Conservation (phyloP, 2,888 invertebrate species). For the Tipula unca region DNA sequence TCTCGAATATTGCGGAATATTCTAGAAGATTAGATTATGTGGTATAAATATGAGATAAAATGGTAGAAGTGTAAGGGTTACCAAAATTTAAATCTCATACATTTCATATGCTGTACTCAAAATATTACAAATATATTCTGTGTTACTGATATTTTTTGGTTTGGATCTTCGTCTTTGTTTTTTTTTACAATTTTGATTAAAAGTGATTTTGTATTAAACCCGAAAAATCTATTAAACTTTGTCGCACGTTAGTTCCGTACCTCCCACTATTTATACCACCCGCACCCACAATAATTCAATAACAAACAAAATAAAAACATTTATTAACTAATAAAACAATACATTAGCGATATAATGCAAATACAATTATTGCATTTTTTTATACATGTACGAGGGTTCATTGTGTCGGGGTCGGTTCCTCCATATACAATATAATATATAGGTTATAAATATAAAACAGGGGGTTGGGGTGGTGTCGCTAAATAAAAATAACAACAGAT, state of each 20-base stretch:
- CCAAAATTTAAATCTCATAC: too few relatives aligned
- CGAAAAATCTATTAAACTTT: too few relatives aligned
- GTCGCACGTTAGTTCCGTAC: neutral
- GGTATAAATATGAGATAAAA: too few relatives aligned
- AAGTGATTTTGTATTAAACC: too few relatives aligned
- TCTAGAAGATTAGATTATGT: too few relatives aligned
- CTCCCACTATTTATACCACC: neutral
- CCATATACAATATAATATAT: neutral
- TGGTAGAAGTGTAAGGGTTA: too few relatives aligned
- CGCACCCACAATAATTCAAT: neutral
- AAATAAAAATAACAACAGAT: slow-evolving; percentile 8
- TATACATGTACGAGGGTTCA: neutral
- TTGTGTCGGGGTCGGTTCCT: neutral
- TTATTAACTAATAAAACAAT: neutral
- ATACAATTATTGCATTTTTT: neutral
- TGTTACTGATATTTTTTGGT: too few relatives aligned
- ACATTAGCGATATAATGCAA: neutral
- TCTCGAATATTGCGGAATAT: too few relatives aligned
- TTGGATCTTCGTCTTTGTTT: too few relatives aligned
- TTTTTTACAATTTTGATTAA: too few relatives aligned
- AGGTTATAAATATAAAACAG: neutral
- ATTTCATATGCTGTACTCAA: too few relatives aligned
- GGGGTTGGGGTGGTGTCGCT: neutral
- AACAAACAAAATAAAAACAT: neutral
- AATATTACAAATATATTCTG: too few relatives aligned